Evolutionary conservation across 2,113 vertebrate species (phyloP).

Genomic region (Elephas maximus): DNA sequence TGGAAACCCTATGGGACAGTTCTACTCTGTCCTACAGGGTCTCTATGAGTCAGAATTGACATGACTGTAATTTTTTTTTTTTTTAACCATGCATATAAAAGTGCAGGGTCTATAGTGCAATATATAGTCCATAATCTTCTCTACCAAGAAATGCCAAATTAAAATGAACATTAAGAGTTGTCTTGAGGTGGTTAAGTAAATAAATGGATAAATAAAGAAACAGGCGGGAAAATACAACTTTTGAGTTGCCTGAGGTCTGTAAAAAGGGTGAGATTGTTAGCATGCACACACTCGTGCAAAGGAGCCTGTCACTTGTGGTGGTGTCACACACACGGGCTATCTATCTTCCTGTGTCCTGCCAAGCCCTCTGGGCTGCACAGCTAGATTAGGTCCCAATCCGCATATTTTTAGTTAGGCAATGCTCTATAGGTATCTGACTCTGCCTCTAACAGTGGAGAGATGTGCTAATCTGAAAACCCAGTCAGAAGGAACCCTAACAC

Average conservation of each 20-base stretch:
- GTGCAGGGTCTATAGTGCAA: no score
- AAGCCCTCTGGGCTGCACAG: background rate
- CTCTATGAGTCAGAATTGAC: no score
- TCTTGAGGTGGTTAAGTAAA: background rate
- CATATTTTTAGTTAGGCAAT: background rate
- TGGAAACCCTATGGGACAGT: no score
- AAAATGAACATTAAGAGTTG: background rate
- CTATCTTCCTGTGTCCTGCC: background rate
- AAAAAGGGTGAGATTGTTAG: background rate
- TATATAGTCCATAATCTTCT: background rate
- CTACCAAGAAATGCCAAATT: background rate
- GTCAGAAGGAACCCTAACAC: background rate
- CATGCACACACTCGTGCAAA: background rate
- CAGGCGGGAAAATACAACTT: background rate
- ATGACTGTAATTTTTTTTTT: no score
- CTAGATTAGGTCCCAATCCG: background rate
- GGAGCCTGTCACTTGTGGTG: background rate
- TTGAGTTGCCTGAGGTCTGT: background rate
- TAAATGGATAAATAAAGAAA: background rate
- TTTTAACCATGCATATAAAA: no score
- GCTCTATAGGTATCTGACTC: rapidly evolving
- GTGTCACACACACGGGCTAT: no score
- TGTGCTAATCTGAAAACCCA: background rate
- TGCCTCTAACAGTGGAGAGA: background rate
- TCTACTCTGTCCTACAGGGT: no score